phyloP scores from a whole-genome alignment of 2,797 vertebrate species.

The Prunella strophiata region DNA sequence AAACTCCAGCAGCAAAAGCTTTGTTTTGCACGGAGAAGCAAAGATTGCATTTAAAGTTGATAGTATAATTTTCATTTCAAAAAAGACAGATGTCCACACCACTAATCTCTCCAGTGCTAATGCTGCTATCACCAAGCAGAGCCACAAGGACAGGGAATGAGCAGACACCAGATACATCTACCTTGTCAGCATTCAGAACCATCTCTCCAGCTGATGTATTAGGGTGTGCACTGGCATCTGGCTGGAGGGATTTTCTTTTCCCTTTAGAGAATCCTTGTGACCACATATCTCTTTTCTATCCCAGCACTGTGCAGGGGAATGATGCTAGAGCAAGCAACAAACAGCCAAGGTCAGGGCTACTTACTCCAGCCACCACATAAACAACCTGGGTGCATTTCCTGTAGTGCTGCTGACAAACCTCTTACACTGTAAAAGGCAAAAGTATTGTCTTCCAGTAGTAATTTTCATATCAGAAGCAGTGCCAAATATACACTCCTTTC shows the following conservation, averaged over 20 bases:
- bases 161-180: neutral
- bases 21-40: neutral
- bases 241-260: neutral
- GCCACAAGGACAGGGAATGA: neutral
- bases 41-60: neutral
- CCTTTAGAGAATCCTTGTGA: neutral
- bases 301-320: neutral
- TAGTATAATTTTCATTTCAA: neutral
- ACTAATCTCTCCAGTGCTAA: neutral
- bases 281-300: neutral
- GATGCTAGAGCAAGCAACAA: neutral
- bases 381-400: rapidly evolving
- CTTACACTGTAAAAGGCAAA: neutral
- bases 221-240: neutral
- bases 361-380: neutral
- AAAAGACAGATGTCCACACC: neutral
- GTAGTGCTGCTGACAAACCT: neutral
- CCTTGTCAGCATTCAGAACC: neutral
- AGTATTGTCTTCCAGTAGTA: neutral
- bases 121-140: neutral
- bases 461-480: neutral
- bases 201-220: neutral
- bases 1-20: neutral
- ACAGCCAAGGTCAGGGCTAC: neutral
- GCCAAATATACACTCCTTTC: neutral